A percentile compares a stretch with the other conserved stretches of the same genome.
Evolutionary conservation across 2,113 vertebrate genomes (phyloP).

Genomic region (Phaetusa simplex): DNA sequence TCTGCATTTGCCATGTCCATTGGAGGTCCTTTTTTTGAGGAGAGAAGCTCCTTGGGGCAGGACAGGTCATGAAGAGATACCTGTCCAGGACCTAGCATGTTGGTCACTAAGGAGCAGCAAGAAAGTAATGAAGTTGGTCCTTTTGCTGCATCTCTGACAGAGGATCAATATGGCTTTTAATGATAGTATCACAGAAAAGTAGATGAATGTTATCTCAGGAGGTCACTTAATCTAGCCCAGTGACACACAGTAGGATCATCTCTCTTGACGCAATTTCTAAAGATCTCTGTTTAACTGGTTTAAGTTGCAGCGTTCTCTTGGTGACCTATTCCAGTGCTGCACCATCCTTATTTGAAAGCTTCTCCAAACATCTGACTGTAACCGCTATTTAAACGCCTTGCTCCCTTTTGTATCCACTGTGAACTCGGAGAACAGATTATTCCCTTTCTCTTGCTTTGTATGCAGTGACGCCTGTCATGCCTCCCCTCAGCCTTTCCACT

Average conservation of each 20-base stretch:
- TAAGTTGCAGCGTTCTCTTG: neutral
- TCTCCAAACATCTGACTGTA: neutral
- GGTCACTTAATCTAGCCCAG: neutral
- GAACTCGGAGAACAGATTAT: neutral
- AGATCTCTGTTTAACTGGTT: neutral
- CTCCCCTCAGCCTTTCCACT: neutral
- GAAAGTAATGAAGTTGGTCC: neutral
- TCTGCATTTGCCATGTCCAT: rapidly evolving
- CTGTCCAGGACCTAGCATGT: neutral
- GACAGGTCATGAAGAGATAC: neutral
- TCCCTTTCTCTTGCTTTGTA: neutral
- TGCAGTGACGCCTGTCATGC: neutral
- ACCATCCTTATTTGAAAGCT: neutral
- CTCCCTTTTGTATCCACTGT: neutral
- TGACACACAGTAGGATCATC: neutral
- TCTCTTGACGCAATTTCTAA: neutral
- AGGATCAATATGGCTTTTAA: neutral
- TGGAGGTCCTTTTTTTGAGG: neutral
- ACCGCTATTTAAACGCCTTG: rapidly evolving
- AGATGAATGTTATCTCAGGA: neutral
- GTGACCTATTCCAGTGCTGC: neutral
- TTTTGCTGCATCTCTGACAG: neutral
- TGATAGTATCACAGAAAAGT: neutral
- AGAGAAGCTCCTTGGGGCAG: neutral
- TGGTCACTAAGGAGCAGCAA: neutral